Evolutionary conservation across 1,140 invertebrate genomes (phyloP), one percentile per base, ranked within the genome.

Genomic region (Neodiprion fabricii): DNA sequence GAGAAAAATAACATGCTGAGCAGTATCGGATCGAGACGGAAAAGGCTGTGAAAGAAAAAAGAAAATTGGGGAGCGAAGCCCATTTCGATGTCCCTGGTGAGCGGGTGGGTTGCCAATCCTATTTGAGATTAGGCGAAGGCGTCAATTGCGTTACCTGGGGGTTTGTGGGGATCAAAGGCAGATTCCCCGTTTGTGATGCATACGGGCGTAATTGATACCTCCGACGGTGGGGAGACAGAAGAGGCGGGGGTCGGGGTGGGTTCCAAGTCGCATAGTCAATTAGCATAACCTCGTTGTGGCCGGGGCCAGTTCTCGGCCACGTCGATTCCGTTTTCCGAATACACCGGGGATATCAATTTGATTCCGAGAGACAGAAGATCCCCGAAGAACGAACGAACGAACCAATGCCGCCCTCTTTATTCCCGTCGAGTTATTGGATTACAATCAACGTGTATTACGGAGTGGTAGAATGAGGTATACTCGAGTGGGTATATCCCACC

Each of bases 251-350:
- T 4, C 0, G 28, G 1, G 28, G 28, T 40, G 80, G 84, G 84
- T 84, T 83, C 82, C 83, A 86, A 87, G 85, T 85, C 84, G 85
- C 78, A 82, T 83, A 85, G 84, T 86, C 83, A 85, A 87, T 87
- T 86, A 86, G 84, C 82, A 86, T 87, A 87, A 87, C 86, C 85
- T 86, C 80, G 82, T 86, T 86, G 83, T 79, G 80, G 76, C 70
- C 53, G 11, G 73, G 71, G 75, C 75, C 73, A 69, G 61, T 78
- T 72, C 73, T 48, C 68, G 75, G 73, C 75, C 77, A 77, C 78
- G 80, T 75, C 80, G 81, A 82, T 84, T 84, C 78, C 77, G 76
- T 77, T 77, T 74, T 77, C 73, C 80, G 78, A 78, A 81, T 78
- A 80, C 75, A 78, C 73, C 67, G 72, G 70, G 80, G 76, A 83